A percentile compares a stretch with the other conserved stretches of the same genome.
phyloP scores from a whole-genome alignment of 2,797 vertebrate genomes.

The Loris lydekkerianus region DNA sequence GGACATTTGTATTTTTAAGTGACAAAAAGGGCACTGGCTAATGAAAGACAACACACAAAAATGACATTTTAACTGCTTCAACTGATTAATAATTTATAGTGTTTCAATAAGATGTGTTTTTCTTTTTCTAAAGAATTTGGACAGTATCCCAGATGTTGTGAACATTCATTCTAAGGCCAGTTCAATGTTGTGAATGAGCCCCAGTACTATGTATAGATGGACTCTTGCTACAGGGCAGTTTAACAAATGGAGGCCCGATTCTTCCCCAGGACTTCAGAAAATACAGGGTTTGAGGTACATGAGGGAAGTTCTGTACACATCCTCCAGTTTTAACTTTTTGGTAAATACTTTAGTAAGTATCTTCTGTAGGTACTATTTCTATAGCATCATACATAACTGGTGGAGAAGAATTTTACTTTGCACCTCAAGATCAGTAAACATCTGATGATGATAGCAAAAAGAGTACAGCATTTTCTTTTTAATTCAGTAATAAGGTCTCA shows the following conservation, averaged over 20 bases:
- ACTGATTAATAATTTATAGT: conserved; percentile 50
- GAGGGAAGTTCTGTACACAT: not conserved
- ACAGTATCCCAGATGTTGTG: conserved; percentile 20
- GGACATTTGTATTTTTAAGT: conserved; percentile 55
- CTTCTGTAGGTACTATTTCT: not conserved
- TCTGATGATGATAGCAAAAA: not conserved
- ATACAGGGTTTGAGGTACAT: not conserved
- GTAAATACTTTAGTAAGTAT: not conserved
- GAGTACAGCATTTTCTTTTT: not conserved
- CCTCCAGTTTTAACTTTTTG: not conserved
- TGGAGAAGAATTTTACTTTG: not conserved
- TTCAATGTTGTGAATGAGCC: not conserved
- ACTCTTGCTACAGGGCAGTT: not conserved
- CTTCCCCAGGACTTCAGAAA: not conserved
- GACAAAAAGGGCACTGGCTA: conserved; percentile 51
- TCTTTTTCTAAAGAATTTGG: conserved; percentile 30
- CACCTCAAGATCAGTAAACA: not conserved
- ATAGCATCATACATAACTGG: not conserved
- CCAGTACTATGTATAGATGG: not conserved
- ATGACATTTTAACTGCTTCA: conserved; percentile 38
- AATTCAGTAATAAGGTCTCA: not conserved
- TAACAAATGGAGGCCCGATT: not conserved
- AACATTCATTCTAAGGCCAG: conserved; percentile 56
- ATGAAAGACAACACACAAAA: conserved; percentile 51
- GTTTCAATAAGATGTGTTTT: conserved; percentile 12